These are phyloP conservation scores for Pseudomyrmex concolor DNA, from an alignment of 1,140 invertebrate species.

Conservation along the genomic window DNA sequence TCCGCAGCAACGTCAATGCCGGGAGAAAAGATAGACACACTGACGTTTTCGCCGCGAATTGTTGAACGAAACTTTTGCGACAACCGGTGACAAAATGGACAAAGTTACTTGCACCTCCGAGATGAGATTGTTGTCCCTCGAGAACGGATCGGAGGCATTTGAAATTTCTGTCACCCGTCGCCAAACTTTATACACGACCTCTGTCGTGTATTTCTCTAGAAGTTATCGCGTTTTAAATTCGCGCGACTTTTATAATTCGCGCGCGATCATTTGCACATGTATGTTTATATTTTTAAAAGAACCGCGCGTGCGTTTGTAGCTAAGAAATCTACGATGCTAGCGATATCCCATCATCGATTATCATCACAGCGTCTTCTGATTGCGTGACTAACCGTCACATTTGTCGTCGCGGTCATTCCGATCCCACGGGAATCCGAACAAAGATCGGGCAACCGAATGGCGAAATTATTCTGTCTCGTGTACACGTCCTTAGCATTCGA, in stretches of 20 bases:
- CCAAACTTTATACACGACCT: conserved; percentile 28
- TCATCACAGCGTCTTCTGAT: too few species aligned
- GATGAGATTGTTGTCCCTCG: conserved; percentile 54
- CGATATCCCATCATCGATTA: too few species aligned
- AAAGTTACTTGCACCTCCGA: conserved; percentile 58
- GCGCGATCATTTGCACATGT: too few species aligned
- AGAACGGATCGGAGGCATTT: conserved; percentile 32
- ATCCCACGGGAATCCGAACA: conserved; percentile 35
- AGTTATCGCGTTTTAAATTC: background rate
- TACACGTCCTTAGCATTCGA: conserved; percentile 56
- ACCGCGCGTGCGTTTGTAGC: background rate
- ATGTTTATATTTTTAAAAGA: background rate
- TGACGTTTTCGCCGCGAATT: conserved; percentile 3
- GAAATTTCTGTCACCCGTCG: conserved; percentile 25
- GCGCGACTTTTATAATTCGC: background rate
- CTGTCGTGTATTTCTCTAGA: background rate
- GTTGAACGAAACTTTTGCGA: conserved; percentile 46
- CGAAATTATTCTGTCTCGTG: conserved; percentile 62
- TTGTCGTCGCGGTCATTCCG: conserved; percentile 27
- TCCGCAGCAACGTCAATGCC: background rate
- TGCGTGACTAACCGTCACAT: background rate
- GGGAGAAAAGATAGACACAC: background rate
- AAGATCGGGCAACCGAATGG: conserved; percentile 64
- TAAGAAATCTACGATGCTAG: background rate
- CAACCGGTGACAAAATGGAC: conserved; percentile 60